phyloP scores from a whole-genome alignment of 1,140 invertebrate genomes.

The Gryllus bimaculatus region DNA sequence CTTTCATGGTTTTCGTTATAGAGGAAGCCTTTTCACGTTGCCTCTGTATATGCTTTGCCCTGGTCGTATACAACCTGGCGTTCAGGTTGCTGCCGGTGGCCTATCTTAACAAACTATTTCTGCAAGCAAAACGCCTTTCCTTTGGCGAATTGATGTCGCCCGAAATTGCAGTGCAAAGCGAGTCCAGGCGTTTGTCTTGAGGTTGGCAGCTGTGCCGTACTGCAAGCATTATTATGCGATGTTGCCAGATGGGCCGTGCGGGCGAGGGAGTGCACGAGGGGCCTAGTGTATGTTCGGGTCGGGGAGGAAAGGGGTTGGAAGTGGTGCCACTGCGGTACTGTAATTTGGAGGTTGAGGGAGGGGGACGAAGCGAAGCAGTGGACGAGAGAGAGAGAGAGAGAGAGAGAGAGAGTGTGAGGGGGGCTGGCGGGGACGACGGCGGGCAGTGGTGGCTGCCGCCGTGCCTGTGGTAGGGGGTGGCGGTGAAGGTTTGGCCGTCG shows the following conservation, averaged over 20 bases:
- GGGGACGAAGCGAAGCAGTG: not conserved
- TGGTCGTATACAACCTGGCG: no score
- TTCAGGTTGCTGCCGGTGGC: no score
- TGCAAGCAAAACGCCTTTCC: no score
- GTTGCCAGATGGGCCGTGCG: constrained; percentile 18
- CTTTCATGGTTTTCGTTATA: no score
- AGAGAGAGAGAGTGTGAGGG: not conserved
- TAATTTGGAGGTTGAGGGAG: constrained; percentile 13
- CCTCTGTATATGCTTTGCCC: no score
- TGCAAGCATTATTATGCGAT: constrained; percentile 17
- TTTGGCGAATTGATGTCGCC: no score
- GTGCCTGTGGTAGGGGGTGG: constrained; percentile 6
- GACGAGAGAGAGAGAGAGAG: not conserved
- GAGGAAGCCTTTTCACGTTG: no score
- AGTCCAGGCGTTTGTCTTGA: not conserved
- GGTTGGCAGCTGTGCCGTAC: constrained; percentile 8
- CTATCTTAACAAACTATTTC: no score
- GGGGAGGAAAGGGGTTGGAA: constrained; percentile 11
- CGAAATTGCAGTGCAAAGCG: no score
- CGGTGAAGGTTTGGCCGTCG: not conserved
- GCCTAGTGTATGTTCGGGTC: not conserved
- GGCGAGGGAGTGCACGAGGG: not conserved
- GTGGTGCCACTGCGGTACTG: constrained; percentile 14
- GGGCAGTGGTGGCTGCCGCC: not conserved
- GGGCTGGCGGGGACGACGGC: not conserved